A percentile compares a stretch with the other conserved stretches of the same genome.
These are phyloP conservation scores for Rhopilema esculentum DNA, from an alignment of 30 jellyfish, hydroid and myxozoan genomes.

Conservation along the genomic window DNA sequence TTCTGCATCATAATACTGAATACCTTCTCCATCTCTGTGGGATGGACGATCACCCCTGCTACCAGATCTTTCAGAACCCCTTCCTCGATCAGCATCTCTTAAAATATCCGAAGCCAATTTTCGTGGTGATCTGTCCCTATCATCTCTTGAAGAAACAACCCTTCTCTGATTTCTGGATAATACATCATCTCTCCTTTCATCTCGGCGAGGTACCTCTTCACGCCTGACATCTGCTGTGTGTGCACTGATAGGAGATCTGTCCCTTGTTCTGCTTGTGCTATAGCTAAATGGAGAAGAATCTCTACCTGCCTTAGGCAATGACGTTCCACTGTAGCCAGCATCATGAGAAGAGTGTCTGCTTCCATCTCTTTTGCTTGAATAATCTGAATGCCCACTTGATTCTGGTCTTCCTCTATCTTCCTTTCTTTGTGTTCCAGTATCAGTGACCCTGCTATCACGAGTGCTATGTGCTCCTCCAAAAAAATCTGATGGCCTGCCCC, in stretches of 20 bases:
- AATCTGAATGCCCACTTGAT: slow-evolving; percentile 1
- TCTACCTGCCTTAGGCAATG: slow-evolving; percentile 27
- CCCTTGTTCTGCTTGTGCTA: slow-evolving; percentile 66
- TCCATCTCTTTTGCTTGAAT: slow-evolving; percentile 39
- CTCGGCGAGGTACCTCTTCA: slow-evolving; percentile 36
- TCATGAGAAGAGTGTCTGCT: slow-evolving; percentile 59
- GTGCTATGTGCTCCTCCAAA: slow-evolving; percentile 59
- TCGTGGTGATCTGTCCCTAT: slow-evolving; percentile 38
- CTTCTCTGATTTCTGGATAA: slow-evolving; percentile 56
- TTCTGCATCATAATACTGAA: slow-evolving; percentile 61
- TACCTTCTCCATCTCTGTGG: slow-evolving; percentile 77
- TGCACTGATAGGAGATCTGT: slow-evolving; percentile 58
- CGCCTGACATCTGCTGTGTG: slow-evolving; percentile 53
- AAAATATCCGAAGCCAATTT: slow-evolving; percentile 1
- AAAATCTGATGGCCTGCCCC: slow-evolving; percentile 41
- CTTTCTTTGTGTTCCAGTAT: slow-evolving; percentile 19
- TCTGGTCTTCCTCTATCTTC: slow-evolving; percentile 52
- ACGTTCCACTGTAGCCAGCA: slow-evolving; percentile 36
- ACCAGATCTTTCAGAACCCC: slow-evolving; percentile 28
- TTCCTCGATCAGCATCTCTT: slow-evolving; percentile 32
- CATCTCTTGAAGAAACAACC: slow-evolving; percentile 64
- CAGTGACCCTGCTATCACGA: slow-evolving; percentile 26
- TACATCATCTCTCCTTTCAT: slow-evolving; percentile 36
- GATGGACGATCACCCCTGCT: slow-evolving; percentile 68
- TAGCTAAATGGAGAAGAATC: slow-evolving; percentile 43